phyloP scores from a whole-genome alignment of 2,888 invertebrate species.

The Ectobius pallidus region DNA sequence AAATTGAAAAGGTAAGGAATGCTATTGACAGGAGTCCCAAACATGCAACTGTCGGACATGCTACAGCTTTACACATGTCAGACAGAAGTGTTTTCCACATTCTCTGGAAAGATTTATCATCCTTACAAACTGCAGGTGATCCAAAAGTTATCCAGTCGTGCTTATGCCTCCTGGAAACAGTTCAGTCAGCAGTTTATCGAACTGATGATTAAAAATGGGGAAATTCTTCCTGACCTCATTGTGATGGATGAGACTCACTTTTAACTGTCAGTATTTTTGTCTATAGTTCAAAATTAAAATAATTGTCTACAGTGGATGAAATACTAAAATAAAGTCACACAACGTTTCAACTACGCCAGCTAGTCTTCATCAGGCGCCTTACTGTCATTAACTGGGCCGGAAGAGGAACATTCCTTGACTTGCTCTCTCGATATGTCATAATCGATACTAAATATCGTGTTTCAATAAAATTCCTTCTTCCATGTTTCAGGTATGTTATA shows the following conservation, averaged over 20 bases:
- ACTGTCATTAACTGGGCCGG: no score
- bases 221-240: no score
- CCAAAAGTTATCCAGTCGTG: not conserved
- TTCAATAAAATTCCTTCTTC: no score
- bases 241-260: not conserved
- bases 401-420: no score
- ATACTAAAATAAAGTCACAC: no score
- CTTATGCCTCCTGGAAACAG: not conserved
- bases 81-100: conserved; percentile 29
- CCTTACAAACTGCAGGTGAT: not conserved
- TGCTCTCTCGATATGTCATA: no score
- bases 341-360: no score
- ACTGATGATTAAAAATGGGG: not conserved
- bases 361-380: no score
- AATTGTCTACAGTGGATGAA: no score
- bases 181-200: not conserved
- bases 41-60: not conserved
- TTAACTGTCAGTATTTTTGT: not conserved
- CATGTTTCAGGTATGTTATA: no score
- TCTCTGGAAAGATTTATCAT: conserved; percentile 28
- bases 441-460: no score
- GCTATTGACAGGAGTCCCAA: not conserved
- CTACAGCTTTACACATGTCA: not conserved
- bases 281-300: no score
- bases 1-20: not conserved